These are phyloP conservation scores for Oreohelix idahoensis DNA, from an alignment of 1,140 invertebrate species.

Conservation along the genomic window DNA sequence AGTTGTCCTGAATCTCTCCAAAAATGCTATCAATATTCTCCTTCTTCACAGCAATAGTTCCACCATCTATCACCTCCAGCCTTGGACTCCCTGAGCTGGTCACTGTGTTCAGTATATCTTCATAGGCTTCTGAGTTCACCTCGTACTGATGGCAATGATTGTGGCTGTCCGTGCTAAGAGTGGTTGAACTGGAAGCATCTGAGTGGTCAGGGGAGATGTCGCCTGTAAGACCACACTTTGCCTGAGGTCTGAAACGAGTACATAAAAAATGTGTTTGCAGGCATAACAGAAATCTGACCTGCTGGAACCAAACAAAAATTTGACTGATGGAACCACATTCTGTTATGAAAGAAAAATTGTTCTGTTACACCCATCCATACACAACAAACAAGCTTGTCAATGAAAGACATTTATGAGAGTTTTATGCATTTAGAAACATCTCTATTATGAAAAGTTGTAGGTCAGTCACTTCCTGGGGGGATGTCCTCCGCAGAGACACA, in stretches of 20 bases:
- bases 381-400: too few species aligned
- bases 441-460: too few species aligned
- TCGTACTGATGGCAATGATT: conserved; percentile 28
- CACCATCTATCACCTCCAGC: conserved; percentile 19
- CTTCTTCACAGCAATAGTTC: conserved; percentile 46
- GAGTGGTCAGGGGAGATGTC: background rate
- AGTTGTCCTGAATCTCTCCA: conserved; percentile 46
- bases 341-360: too few species aligned
- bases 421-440: too few species aligned
- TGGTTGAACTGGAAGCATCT: conserved; percentile 10
- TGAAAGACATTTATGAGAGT: too few species aligned
- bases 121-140: conserved; percentile 51
- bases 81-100: conserved; percentile 53
- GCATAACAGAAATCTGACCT: too few species aligned
- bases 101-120: conserved; percentile 48
- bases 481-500: too few species aligned
- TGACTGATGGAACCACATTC: too few species aligned
- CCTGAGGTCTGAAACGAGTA: background rate
- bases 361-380: too few species aligned
- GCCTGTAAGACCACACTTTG: background rate
- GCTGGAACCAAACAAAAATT: too few species aligned
- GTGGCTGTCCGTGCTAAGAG: conserved; percentile 39
- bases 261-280: background rate
- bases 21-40: conserved; percentile 46
- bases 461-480: too few species aligned